These are phyloP conservation scores for Isurus oxyrinchus DNA, from an alignment of 2,113 vertebrate genomes.

Conservation along the genomic window DNA sequence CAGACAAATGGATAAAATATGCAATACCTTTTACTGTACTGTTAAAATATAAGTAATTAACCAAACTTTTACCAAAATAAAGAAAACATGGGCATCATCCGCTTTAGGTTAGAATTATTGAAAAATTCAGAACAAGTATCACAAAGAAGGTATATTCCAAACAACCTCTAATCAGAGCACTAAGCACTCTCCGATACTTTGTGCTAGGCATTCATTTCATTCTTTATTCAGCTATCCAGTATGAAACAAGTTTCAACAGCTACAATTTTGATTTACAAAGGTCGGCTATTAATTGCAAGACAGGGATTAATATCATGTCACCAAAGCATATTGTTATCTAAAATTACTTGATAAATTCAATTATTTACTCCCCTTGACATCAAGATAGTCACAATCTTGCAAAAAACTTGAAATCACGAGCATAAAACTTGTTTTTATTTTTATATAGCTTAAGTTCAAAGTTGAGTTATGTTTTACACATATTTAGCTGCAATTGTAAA, in stretches of 20 bases:
- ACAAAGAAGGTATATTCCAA: not conserved
- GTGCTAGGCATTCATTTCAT: not conserved
- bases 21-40: not conserved
- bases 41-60: not conserved
- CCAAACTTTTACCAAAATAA: not conserved
- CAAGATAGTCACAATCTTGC: not conserved
- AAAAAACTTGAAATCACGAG: not conserved
- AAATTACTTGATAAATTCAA: not conserved
- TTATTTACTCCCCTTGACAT: not conserved
- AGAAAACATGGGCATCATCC: not conserved
- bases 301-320: not conserved
- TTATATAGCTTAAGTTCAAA: not conserved
- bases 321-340: not conserved
- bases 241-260: not conserved
- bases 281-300: not conserved
- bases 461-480: no score
- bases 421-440: not conserved
- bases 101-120: not conserved
- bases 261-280: not conserved
- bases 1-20: not conserved
- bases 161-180: not conserved
- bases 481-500: not conserved
- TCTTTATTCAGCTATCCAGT: not conserved
- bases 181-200: not conserved
- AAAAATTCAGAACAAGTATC: not conserved